These are phyloP conservation scores for Zaprionus davidi DNA, from an alignment of 1,140 invertebrate genomes.

Conservation along the genomic window DNA sequence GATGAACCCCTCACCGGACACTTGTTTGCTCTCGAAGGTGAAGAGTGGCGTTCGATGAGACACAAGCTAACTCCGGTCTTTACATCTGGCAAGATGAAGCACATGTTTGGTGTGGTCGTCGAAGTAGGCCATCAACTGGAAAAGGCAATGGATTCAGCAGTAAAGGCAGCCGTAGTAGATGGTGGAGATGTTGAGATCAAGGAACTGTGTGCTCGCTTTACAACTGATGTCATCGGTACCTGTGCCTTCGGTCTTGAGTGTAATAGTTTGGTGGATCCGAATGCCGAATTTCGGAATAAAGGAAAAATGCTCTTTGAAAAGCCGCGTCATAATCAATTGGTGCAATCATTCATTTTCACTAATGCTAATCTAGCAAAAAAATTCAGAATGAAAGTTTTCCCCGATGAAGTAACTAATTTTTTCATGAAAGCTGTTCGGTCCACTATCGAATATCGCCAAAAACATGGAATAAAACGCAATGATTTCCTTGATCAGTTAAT, in stretches of 20 bases:
- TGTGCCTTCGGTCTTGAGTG: constrained; percentile 85
- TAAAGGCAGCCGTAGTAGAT: constrained; percentile 37
- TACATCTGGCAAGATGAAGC: constrained; percentile 86
- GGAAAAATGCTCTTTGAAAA: constrained; percentile 62
- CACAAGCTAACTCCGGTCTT: constrained; percentile 86
- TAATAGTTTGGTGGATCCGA: constrained; percentile 84
- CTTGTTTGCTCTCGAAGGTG: constrained; percentile 84
- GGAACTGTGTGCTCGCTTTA: constrained; percentile 86
- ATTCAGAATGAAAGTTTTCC: constrained; percentile 55
- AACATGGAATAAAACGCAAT: constrained; percentile 74
- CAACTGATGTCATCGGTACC: constrained; percentile 86
- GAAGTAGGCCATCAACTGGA: constrained; percentile 69
- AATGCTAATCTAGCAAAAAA: constrained; percentile 57
- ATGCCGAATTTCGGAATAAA: constrained; percentile 84
- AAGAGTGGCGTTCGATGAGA: constrained; percentile 86
- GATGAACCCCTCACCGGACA: constrained; percentile 85
- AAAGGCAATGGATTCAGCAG: constrained; percentile 33
- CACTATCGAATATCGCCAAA: constrained; percentile 82
- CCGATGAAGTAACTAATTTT: constrained; percentile 78
- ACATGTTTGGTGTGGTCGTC: constrained; percentile 84
- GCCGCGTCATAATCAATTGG: constrained; percentile 43
- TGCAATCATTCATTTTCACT: constrained; percentile 50
- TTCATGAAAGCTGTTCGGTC: constrained; percentile 79
- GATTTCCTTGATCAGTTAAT: constrained; percentile 84
- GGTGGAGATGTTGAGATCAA: constrained; percentile 85